A percentile compares a stretch with the other conserved stretches of the same genome.
Conservation (phyloP, 2,888 invertebrate species). For the Orthosia cruda region DNA sequence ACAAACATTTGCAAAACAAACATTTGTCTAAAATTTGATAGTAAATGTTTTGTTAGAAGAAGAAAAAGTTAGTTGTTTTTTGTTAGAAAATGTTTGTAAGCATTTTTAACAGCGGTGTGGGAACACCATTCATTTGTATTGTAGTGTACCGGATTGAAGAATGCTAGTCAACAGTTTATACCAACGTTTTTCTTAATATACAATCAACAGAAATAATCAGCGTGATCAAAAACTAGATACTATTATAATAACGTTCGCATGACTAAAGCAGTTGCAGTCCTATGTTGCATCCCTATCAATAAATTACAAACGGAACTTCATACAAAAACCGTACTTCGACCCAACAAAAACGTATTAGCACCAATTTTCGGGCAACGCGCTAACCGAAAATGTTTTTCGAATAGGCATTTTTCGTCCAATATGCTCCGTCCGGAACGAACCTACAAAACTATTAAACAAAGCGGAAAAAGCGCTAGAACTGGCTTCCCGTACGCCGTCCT, state of each 20-base stretch:
- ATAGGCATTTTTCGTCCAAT: constrained; percentile 49
- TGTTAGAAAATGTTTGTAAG: too few species aligned
- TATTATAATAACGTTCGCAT: background rate
- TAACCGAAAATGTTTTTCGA: constrained; percentile 54
- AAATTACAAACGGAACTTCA: constrained; percentile 22
- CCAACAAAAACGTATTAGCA: constrained; percentile 24
- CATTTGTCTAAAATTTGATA: too few species aligned
- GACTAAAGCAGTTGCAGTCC: background rate
- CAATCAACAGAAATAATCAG: too few species aligned
- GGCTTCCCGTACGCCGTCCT: constrained; percentile 10
- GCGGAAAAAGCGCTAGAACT: constrained; percentile 54
- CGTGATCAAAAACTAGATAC: background rate
- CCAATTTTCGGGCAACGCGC: constrained; percentile 22
- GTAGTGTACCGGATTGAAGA: too few species aligned
- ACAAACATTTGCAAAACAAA: too few species aligned
- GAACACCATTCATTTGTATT: too few species aligned
- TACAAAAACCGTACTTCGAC: constrained; percentile 17
- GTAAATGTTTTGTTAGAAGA: too few species aligned
- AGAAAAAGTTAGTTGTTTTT: too few species aligned
- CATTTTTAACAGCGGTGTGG: too few species aligned
- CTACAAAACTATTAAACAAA: constrained; percentile 68
- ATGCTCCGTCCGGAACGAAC: constrained; percentile 45
- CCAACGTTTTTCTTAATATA: too few species aligned
- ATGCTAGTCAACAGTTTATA: too few species aligned
- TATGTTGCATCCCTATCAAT: constrained; percentile 12